Evolutionary conservation across 2,888 invertebrate species (phyloP), one percentile per base, ranked within the genome.

Genomic region (Leptopilina myrica): DNA sequence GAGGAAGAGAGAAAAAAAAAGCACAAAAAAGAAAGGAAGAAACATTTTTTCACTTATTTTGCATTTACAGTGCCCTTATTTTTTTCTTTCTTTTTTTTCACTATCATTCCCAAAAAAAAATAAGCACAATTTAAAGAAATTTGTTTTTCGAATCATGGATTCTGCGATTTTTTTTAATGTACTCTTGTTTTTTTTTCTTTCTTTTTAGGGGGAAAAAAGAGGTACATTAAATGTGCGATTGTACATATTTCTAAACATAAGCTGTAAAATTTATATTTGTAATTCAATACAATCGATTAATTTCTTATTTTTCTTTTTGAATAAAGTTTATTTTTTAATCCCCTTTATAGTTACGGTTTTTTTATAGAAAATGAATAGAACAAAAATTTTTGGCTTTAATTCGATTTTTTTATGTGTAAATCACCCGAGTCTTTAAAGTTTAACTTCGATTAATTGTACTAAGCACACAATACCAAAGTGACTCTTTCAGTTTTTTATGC

Each of bases 221-320:
- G 87, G 86, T 87, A 87, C 89, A 85, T 88, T 86, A 86, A 84
- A 56, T 33, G 73, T 73, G 73, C 73, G 56, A 56, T 33, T 89
- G 89, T 90, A 90, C 86, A 90, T 90, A 90, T 89, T 90, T 90
- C 88, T 89, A 87, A 89, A 87, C 86, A 84, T 90, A 90, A 90
- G 85, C 79, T 83, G 86, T 90, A 90, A 88, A 86, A 86, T 89
- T 89, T 89, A 86, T 88, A 90, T 87, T 88, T 89, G 89, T 90
- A 90, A 90, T 87, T 88, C 87, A 83, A 88, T 88, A 86, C 86
- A 86, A 89, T 33, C 56, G 56, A 84, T 88, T 85, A 87, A 87
- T 90, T 90, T 90, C 86, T 89, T 89, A 89, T 88, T 89, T 90
- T 89, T 86, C 85, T 87, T 85, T 82, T 79, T 80, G 85, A 89